These are phyloP conservation scores for Clarias gariepinus DNA, from an alignment of 2,113 vertebrate genomes.

Conservation along the genomic window DNA sequence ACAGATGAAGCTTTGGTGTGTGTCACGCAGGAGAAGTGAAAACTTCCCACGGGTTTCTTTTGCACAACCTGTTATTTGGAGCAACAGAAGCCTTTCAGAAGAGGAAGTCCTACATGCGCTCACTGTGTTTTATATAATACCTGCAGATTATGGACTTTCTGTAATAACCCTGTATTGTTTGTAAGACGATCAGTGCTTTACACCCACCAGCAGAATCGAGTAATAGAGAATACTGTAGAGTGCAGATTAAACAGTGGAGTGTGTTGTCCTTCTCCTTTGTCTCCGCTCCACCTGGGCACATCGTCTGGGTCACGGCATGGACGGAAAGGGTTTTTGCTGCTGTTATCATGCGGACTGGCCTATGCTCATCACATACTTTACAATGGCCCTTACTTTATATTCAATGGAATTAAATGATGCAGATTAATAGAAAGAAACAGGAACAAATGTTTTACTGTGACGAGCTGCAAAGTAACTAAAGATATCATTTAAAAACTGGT, in stretches of 20 bases:
- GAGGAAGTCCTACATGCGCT: neutral
- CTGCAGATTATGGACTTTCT: neutral
- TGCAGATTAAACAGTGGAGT: neutral
- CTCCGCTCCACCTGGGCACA: neutral
- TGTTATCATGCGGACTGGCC: neutral
- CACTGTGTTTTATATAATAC: neutral
- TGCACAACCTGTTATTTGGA: neutral
- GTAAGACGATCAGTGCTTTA: constrained; percentile 1
- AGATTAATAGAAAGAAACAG: too few relatives aligned
- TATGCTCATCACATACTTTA: neutral
- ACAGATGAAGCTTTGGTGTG: constrained; percentile 5
- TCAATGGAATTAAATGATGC: too few relatives aligned
- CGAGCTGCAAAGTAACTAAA: too few relatives aligned
- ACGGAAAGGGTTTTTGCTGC: neutral
- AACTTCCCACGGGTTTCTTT: constrained; percentile 9
- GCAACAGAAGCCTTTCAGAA: neutral
- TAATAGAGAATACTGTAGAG: neutral
- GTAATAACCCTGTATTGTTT: neutral
- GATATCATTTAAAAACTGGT: too few relatives aligned
- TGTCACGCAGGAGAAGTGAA: neutral
- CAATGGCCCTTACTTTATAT: too few relatives aligned
- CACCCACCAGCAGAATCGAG: neutral
- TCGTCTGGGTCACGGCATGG: neutral
- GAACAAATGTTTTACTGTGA: too few relatives aligned
- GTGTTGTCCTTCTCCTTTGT: neutral